Conservation (phyloP, 1,140 invertebrate genomes). For the Cryptotermes secundus region DNA sequence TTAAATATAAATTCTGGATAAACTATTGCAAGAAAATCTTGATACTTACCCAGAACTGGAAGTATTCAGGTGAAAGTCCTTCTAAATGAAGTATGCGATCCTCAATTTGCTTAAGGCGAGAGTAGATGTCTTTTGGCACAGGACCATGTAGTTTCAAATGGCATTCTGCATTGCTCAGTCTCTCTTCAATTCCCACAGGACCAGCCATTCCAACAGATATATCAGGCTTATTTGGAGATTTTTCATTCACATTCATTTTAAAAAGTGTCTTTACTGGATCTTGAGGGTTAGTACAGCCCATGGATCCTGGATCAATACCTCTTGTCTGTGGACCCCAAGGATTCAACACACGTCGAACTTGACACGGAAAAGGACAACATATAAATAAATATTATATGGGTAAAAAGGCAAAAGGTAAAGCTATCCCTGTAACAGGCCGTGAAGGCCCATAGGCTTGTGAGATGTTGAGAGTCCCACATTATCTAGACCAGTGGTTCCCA, state of each 20-base stretch:
- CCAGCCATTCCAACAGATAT: constrained; percentile 37
- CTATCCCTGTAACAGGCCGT: too few relatives aligned
- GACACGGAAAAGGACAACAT: constrained; percentile 37
- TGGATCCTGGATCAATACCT: constrained; percentile 27
- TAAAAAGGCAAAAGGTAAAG: too few relatives aligned
- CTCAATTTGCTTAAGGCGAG: constrained; percentile 65
- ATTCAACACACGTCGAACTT: constrained; percentile 61
- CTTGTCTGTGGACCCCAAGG: constrained; percentile 60
- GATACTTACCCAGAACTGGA: constrained; percentile 59
- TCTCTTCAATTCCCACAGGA: constrained; percentile 55
- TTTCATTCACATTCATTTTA: neutral
- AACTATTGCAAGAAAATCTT: neutral
- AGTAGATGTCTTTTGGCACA: constrained; percentile 58
- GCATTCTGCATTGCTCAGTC: constrained; percentile 57
- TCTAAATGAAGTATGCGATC: constrained; percentile 64
- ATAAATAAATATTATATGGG: constrained; percentile 11
- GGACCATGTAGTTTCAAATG: constrained; percentile 55
- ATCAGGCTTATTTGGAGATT: constrained; percentile 40
- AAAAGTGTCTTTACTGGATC: neutral
- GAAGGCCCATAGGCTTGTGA: too few relatives aligned
- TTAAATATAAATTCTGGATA: too few relatives aligned
- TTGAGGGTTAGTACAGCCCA: constrained; percentile 38
- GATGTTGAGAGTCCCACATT: too few relatives aligned
- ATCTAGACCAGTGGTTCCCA: too few relatives aligned
- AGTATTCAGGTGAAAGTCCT: constrained; percentile 69